Evolutionary conservation across 2,888 invertebrate species (phyloP).

Genomic region (Eugnorisma glareosa): DNA sequence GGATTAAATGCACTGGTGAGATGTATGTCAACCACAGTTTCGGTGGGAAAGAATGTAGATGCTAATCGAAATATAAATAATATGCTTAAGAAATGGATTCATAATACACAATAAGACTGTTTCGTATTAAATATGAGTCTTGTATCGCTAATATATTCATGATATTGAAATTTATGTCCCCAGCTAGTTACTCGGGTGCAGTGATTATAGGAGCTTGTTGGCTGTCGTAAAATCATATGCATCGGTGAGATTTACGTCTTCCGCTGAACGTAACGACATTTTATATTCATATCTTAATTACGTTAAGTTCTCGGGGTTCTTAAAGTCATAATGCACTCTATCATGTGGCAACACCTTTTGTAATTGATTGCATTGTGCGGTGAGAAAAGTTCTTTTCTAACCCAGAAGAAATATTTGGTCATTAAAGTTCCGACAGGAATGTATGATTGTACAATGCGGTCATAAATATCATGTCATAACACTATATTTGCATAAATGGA

Average conservation of each 20-base stretch:
- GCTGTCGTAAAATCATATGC: constrained; percentile 71
- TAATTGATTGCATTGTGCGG: constrained; percentile 31
- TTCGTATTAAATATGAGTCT: constrained; percentile 52
- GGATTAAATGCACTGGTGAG: constrained; percentile 60
- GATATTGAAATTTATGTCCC: constrained; percentile 62
- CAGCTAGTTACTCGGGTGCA: constrained; percentile 61
- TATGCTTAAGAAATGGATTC: constrained; percentile 40
- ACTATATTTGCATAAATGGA: constrained; percentile 50
- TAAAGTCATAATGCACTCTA: constrained; percentile 15
- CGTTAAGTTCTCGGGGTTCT: constrained; percentile 55
- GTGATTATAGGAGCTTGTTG: constrained; percentile 63
- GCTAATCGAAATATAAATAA: constrained; percentile 50
- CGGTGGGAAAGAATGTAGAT: constrained; percentile 60
- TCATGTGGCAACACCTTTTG: constrained; percentile 42
- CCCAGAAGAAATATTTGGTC: constrained; percentile 12
- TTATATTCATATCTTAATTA: constrained; percentile 76
- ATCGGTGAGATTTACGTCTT: constrained; percentile 78
- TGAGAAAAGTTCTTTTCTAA: constrained; percentile 40
- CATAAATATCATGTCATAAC: constrained; percentile 18
- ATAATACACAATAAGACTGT: constrained; percentile 44
- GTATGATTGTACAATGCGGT: constrained; percentile 5
- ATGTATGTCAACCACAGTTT: constrained; percentile 46
- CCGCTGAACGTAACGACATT: constrained; percentile 76
- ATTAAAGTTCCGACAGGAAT: constrained; percentile 23
- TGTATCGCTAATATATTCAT: constrained; percentile 59